These are phyloP conservation scores for Zootoca vivipara DNA, from an alignment of 2,113 vertebrate species.

Conservation along the genomic window DNA sequence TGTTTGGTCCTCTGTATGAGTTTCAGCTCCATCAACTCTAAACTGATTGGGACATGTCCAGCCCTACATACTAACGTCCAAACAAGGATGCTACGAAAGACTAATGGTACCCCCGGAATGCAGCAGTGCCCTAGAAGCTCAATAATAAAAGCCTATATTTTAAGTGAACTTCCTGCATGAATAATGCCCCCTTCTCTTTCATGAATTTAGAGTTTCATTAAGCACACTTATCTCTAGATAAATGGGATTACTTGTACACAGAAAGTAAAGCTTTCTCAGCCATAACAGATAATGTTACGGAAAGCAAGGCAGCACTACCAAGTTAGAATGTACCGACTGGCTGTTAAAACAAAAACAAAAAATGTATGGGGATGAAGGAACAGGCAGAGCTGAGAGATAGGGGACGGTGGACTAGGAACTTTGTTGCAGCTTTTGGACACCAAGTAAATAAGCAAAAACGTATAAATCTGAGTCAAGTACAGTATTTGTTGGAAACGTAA, in stretches of 20 bases:
- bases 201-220: conserved; percentile 43
- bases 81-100: conserved; percentile 6
- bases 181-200: conserved; percentile 18
- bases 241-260: conserved; percentile 41
- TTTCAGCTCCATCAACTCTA: conserved; percentile 45
- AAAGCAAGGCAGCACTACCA: conserved; percentile 21
- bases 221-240: conserved; percentile 37
- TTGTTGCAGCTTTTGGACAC: no score
- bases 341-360: conserved; percentile 22
- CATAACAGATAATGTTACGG: conserved; percentile 26
- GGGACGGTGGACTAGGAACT: background rate
- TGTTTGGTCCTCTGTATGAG: conserved; percentile 7
- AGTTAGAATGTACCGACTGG: conserved; percentile 31
- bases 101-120: conserved; percentile 54
- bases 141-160: conserved; percentile 49
- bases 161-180: conserved; percentile 42
- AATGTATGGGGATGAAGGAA: background rate
- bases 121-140: conserved; percentile 19
- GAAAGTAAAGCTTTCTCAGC: conserved; percentile 14
- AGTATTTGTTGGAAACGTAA: no score
- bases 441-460: no score
- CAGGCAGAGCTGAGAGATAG: background rate
- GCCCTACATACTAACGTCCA: conserved; percentile 22
- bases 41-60: conserved; percentile 44
- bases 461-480: no score